Conservation (phyloP, 2,888 invertebrate genomes). For the Ochlodes sylvanus region DNA sequence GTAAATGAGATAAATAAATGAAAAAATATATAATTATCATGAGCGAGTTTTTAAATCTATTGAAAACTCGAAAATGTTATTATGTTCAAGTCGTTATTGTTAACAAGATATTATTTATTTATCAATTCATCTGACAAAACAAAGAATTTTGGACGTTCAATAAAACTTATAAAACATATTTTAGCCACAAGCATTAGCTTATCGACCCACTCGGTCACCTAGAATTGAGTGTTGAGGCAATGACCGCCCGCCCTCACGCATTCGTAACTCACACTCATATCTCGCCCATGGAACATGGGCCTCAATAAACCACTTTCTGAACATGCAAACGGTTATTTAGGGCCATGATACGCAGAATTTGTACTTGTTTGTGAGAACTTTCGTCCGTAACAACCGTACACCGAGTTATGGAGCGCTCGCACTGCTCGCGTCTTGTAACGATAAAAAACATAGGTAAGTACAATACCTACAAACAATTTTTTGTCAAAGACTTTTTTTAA, state of each 20-base stretch:
- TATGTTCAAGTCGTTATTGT: too few relatives aligned
- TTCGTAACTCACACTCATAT: slow-evolving; percentile 50
- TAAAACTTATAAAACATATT: slow-evolving; percentile 20
- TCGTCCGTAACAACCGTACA: slow-evolving; percentile 31
- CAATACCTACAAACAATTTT: too few relatives aligned
- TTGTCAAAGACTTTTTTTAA: too few relatives aligned
- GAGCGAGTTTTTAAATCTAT: too few relatives aligned
- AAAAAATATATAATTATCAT: too few relatives aligned
- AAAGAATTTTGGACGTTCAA: slow-evolving; percentile 13
- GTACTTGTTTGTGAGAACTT: slow-evolving; percentile 36
- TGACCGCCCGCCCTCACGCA: slow-evolving; percentile 59
- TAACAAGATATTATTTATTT: too few relatives aligned
- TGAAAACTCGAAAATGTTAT: too few relatives aligned
- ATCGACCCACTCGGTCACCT: slow-evolving; percentile 44
- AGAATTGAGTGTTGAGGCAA: slow-evolving; percentile 45
- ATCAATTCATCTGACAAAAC: neutral
- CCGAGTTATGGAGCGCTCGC: slow-evolving; percentile 2
- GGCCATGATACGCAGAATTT: slow-evolving; percentile 51
- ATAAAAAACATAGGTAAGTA: neutral
- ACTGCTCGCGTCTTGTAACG: slow-evolving; percentile 12
- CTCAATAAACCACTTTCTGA: slow-evolving; percentile 55
- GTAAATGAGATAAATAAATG: too few relatives aligned
- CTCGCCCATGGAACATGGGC: slow-evolving; percentile 55
- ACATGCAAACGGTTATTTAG: slow-evolving; percentile 66
- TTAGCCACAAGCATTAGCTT: slow-evolving; percentile 39